phyloP scores from a whole-genome alignment of 2,797 vertebrate species.

The Prunella strophiata region DNA sequence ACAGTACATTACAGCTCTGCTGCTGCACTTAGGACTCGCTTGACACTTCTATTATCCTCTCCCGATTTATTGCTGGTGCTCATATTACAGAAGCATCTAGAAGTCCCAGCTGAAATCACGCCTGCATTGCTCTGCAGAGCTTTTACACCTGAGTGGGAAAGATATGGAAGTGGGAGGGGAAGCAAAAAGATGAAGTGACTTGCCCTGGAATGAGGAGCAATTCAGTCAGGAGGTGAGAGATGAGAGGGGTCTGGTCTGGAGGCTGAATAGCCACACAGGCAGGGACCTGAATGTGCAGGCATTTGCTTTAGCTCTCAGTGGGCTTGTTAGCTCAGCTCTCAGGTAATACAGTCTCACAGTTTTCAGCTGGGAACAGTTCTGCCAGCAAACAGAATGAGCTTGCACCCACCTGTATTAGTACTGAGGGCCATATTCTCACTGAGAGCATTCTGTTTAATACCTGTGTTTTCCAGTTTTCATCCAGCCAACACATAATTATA shows the following conservation, averaged over 20 bases:
- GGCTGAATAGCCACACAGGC: not conserved
- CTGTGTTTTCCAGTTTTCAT: not conserved
- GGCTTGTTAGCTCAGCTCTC: not conserved
- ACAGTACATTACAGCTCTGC: constrained; percentile 44
- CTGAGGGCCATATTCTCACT: not conserved
- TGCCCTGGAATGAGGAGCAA: not conserved
- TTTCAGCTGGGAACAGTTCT: not conserved
- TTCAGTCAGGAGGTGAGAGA: not conserved
- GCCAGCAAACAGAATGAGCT: not conserved
- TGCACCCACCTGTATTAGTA: not conserved
- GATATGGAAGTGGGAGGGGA: not conserved
- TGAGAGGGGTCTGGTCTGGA: not conserved
- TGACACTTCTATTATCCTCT: constrained; percentile 60
- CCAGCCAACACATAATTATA: accelerated
- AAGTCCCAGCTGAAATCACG: constrained; percentile 18
- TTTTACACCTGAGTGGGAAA: not conserved
- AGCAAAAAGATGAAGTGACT: not conserved
- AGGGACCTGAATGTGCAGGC: not conserved
- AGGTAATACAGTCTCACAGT: not conserved
- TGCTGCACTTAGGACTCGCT: constrained; percentile 29
- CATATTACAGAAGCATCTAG: constrained; percentile 50
- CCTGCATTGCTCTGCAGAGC: constrained; percentile 16
- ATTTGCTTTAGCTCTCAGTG: not conserved
- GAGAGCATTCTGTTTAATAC: not conserved
- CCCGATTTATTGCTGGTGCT: constrained; percentile 44